Percentiles rank a stretch among this genome's conserved stretches.
Evolutionary conservation across 2,797 vertebrate genomes (phyloP).

Genomic region (Catostomus latipinnis): DNA sequence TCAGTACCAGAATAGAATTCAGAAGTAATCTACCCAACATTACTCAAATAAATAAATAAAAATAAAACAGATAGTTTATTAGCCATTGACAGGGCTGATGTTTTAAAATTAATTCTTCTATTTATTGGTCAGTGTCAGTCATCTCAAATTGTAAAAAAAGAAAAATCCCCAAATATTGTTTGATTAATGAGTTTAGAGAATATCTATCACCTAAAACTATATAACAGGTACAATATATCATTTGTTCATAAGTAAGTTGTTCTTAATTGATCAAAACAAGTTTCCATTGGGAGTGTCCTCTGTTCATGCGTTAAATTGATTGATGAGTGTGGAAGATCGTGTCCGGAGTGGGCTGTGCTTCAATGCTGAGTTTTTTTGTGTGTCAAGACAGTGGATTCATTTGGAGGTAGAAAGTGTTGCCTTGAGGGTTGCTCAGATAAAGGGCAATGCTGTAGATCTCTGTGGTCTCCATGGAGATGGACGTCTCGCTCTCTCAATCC

Average conservation of each 20-base stretch:
- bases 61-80: too few relatives aligned
- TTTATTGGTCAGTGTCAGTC: too few relatives aligned
- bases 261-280: neutral
- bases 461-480: constrained; percentile 63
- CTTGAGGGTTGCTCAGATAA: constrained; percentile 47
- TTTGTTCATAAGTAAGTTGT: neutral
- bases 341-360: neutral
- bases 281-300: neutral
- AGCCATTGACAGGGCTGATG: too few relatives aligned
- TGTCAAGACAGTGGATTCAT: constrained; percentile 17
- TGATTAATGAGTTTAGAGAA: too few relatives aligned
- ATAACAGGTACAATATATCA: neutral
- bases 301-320: neutral
- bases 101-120: too few relatives aligned
- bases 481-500: constrained; percentile 49
- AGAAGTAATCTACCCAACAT: too few relatives aligned
- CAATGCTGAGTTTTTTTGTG: neutral
- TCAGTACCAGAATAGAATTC: too few relatives aligned
- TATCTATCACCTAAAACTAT: too few relatives aligned
- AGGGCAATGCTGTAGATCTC: constrained; percentile 47
- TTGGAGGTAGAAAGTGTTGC: constrained; percentile 39
- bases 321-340: neutral
- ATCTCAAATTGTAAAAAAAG: too few relatives aligned
- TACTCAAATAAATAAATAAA: too few relatives aligned
- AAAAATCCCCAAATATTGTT: too few relatives aligned